Base-by-base conservation (phyloP, 2,113 vertebrate genomes). In the Gavia stellata region DNA sequence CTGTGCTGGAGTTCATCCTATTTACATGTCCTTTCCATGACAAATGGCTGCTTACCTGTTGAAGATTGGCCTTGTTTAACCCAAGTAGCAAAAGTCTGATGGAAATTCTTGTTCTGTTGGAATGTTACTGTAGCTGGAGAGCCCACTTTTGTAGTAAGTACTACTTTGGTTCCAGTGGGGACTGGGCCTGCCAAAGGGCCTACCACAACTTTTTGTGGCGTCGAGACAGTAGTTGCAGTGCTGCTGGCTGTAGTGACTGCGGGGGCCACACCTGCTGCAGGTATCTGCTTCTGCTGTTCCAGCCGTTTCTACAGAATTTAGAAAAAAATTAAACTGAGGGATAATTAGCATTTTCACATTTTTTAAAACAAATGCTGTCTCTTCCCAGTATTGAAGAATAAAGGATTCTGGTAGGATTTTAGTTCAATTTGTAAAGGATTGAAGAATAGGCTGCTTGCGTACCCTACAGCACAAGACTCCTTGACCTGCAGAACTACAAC, bases 31-130 rank as follows among this genome's bases (percentile, higher is more conserved):
- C 36, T 49, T 63, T 68, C 63, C 66, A 34, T 10, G 47, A 66
- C 4, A 56, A 83, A 53, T 2, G 5, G 49, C 13, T 36, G 28
- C 97, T 97, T 97, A 99, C 99, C 99, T 98, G 99, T 94, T 95
- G 97, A 99, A 81, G 97, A 98, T 59, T 99, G 99, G 97, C 99
- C 99, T 98, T 99, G 99, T 90, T 99, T 99, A 97, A 99, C 99
- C 99, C 99, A 99, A 10, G 99, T 99, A 44, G 99, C 99, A 94
- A 99, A 99, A 13, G 99, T 99, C 55, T 99, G 99, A 52, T 99
- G 99, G 97, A 99, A 99, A 98, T 99, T 99, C 98, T 99, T 99
- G 98, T 99, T 99, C 94, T 99, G 99, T 90, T 99, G 99, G 98
- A 99, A 99, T 95, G 99, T 98, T 58, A 99, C 99, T 29, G 99